phyloP scores from a whole-genome alignment of 2,113 vertebrate species.

The Prunella fulvescens region DNA sequence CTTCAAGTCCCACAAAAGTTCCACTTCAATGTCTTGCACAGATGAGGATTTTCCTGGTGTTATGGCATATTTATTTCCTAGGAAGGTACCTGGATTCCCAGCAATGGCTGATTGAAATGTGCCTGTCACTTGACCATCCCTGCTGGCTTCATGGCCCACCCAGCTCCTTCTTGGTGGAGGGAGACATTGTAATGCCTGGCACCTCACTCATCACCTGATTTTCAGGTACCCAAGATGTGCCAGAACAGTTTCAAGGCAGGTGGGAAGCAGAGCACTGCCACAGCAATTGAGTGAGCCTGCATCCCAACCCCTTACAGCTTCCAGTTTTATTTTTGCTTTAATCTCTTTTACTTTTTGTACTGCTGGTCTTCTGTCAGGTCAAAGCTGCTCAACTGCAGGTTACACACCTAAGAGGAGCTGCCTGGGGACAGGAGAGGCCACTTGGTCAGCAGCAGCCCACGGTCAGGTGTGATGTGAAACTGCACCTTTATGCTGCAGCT shows the following conservation, averaged over 20 bases:
- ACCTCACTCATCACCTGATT: neutral
- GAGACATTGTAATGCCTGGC: accelerated
- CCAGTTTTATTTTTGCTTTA: neutral
- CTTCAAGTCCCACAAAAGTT: neutral
- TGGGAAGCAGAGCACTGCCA: neutral
- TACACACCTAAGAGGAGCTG: neutral
- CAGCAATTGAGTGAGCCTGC: neutral
- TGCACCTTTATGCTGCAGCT: neutral
- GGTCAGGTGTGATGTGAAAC: neutral
- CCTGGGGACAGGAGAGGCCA: neutral
- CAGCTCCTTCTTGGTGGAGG: neutral
- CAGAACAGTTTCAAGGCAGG: neutral
- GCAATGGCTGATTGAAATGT: neutral
- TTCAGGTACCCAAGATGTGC: neutral
- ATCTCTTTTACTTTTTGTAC: neutral
- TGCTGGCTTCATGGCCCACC: neutral
- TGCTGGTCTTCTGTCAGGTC: neutral
- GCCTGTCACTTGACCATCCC: neutral
- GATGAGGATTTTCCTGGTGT: neutral
- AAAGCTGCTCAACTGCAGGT: neutral
- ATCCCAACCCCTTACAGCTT: neutral
- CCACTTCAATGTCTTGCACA: neutral
- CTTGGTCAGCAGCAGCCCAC: neutral
- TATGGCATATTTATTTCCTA: neutral
- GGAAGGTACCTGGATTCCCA: neutral